A percentile compares a stretch with the other conserved stretches of the same genome.
These are phyloP conservation scores for Protodeltote pygarga DNA, from an alignment of 2,888 invertebrate species.

Conservation along the genomic window DNA sequence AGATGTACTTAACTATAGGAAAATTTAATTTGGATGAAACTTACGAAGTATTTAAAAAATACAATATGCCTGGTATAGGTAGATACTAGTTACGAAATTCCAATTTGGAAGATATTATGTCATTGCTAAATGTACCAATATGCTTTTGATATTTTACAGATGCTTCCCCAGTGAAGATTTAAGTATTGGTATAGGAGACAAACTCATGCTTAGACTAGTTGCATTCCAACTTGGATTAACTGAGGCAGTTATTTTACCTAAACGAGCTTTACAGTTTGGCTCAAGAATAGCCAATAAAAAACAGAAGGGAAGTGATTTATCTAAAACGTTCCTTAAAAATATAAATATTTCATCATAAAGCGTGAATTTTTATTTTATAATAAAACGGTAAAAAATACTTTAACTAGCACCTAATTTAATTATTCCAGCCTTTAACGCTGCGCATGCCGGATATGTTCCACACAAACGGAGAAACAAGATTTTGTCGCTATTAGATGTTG, in stretches of 20 bases:
- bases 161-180: conserved; percentile 87
- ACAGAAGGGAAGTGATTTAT: conserved; percentile 94
- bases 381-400: too few species aligned
- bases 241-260: conserved; percentile 90
- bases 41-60: too few species aligned
- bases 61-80: too few species aligned
- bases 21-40: too few species aligned
- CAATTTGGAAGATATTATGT: too few species aligned
- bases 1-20: too few species aligned
- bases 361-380: conserved; percentile 4
- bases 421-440: too few species aligned
- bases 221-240: conserved; percentile 90
- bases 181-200: conserved; percentile 96
- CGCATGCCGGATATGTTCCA: too few species aligned
- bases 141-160: conserved; percentile 64
- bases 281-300: conserved; percentile 96
- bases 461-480: too few species aligned
- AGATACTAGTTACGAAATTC: too few species aligned
- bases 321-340: conserved; percentile 73
- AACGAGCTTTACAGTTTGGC: conserved; percentile 98
- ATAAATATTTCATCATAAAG: conserved; percentile 17
- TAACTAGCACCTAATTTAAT: too few species aligned
- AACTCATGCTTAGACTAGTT: conserved; percentile 92
- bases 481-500: too few species aligned
- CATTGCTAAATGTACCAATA: neutral